Evolutionary conservation across 2,888 invertebrate species (phyloP).

Genomic region (Phyto melanocephala): DNA sequence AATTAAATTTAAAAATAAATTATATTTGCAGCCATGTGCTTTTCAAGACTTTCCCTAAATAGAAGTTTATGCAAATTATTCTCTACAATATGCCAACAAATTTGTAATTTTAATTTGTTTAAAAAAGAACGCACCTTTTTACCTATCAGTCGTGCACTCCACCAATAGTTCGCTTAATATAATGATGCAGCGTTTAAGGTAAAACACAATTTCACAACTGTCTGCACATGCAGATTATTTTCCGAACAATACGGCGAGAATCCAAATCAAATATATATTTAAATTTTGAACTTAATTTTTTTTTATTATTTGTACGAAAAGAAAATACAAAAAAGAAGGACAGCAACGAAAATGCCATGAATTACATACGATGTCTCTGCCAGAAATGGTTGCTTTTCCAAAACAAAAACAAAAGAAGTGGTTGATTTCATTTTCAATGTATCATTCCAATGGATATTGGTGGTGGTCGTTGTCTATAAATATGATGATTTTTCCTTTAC

Average conservation of each 20-base stretch:
- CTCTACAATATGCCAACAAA: too few relatives aligned
- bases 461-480: slow-evolving; percentile 30
- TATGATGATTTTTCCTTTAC: not conserved
- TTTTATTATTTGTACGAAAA: not conserved
- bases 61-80: too few relatives aligned
- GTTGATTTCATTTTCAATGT: slow-evolving; percentile 26
- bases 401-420: slow-evolving; percentile 3
- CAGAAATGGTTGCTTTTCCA: not conserved
- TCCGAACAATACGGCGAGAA: slow-evolving; percentile 15
- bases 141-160: not conserved
- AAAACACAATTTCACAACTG: slow-evolving; percentile 77
- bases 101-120: too few relatives aligned
- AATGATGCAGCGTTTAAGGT: slow-evolving; percentile 50
- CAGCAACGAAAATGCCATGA: not conserved
- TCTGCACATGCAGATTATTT: slow-evolving; percentile 73
- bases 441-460: not conserved
- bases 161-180: not conserved
- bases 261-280: slow-evolving; percentile 19
- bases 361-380: not conserved
- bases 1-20: too few relatives aligned
- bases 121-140: not conserved
- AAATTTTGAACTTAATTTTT: slow-evolving; percentile 30
- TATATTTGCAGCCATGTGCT: too few relatives aligned
- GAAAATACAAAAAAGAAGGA: not conserved
- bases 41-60: too few relatives aligned